These are phyloP conservation scores for Bucorvus abyssinicus DNA, from an alignment of 2,797 vertebrate genomes.

Conservation along the genomic window DNA sequence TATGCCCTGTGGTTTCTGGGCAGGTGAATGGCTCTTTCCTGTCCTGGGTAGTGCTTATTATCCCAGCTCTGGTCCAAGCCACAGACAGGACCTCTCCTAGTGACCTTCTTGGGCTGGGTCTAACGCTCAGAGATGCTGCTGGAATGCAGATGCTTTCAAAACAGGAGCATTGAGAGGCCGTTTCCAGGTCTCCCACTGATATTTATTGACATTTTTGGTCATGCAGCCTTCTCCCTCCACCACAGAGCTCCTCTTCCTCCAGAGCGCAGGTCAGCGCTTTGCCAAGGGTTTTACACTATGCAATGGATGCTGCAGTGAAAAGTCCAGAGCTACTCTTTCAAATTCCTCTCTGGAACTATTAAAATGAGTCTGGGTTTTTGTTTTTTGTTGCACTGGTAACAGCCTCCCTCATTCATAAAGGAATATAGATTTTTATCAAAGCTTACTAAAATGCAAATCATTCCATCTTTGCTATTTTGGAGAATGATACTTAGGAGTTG, in stretches of 20 bases:
- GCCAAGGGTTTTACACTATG: not conserved
- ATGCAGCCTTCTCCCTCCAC: not conserved
- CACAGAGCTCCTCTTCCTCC: not conserved
- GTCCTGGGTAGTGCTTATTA: not conserved
- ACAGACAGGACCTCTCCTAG: not conserved
- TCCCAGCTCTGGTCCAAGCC: not conserved
- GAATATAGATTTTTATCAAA: not conserved
- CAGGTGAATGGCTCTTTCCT: not conserved
- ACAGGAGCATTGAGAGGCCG: not conserved
- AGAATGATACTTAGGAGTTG: conserved; percentile 37
- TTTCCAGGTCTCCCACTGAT: not conserved
- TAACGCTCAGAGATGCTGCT: not conserved
- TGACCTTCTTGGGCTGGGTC: no score
- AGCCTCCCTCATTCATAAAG: not conserved
- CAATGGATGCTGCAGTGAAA: not conserved
- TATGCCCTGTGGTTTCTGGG: not conserved
- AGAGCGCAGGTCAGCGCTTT: not conserved
- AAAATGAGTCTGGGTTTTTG: not conserved
- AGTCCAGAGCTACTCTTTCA: not conserved
- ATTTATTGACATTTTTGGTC: not conserved
- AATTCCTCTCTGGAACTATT: not conserved
- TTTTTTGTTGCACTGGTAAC: not conserved
- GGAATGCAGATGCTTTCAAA: not conserved
- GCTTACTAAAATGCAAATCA: conserved; percentile 24
- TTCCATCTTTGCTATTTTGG: conserved; percentile 25